Conservation (phyloP, 2,113 vertebrate genomes). For the Phalacrocorax pelagicus region DNA sequence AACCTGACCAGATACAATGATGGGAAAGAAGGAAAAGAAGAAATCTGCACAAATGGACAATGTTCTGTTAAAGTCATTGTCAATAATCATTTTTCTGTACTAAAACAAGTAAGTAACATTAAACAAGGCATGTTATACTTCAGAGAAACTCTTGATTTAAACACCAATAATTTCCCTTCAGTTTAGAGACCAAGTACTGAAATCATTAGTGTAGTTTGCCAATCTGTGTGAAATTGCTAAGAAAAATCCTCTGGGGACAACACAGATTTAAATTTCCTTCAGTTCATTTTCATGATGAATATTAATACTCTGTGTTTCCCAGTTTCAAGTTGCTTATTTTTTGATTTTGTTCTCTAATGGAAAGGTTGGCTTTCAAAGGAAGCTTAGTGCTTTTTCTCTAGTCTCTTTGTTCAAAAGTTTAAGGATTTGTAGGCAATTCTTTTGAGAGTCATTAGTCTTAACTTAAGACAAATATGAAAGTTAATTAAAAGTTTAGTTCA, state of each 20-base stretch:
- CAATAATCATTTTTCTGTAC: neutral
- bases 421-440: conserved; percentile 32
- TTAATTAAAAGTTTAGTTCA: conserved; percentile 62
- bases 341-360: neutral
- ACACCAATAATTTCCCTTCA: neutral
- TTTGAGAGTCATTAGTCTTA: conserved; percentile 42
- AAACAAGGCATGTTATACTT: neutral
- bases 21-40: neutral
- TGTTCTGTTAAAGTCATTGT: neutral
- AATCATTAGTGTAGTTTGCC: conserved; percentile 19
- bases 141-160: neutral
- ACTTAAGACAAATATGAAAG: conserved; percentile 42
- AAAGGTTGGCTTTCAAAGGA: conserved; percentile 36
- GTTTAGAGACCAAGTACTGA: neutral
- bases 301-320: neutral
- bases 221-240: neutral
- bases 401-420: conserved; percentile 35
- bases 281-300: conserved; percentile 9
- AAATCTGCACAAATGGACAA: neutral
- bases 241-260: neutral
- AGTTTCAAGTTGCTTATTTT: neutral
- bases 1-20: no score
- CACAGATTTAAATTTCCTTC: neutral
- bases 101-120: neutral
- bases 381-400: neutral